phyloP scores from a whole-genome alignment of 2,113 vertebrate genomes.

The Parotia lawesii region DNA sequence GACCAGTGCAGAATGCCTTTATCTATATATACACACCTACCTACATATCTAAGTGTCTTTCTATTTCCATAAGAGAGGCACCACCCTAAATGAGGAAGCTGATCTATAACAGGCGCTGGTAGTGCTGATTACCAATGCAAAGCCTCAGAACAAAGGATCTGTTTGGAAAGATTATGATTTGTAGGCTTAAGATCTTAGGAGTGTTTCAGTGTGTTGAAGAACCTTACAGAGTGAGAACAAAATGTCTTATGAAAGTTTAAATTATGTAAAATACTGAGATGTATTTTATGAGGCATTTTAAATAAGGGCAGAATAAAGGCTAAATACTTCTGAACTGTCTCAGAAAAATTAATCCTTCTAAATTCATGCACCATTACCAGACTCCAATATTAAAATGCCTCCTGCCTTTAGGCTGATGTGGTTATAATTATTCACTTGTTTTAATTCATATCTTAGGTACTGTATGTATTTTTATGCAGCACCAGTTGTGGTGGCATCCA shows the following conservation, averaged over 20 bases:
- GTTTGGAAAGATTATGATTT: not conserved
- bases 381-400: conserved; percentile 40
- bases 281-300: conserved; percentile 32
- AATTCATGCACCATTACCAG: conserved; percentile 56
- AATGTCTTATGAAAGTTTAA: conserved; percentile 41
- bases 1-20: not conserved
- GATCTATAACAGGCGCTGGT: not conserved
- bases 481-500: conserved; percentile 5
- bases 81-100: not conserved
- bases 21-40: no score
- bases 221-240: not conserved
- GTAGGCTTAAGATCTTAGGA: conserved; percentile 14
- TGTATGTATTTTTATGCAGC: conserved; percentile 5
- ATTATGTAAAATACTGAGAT: conserved; percentile 47
- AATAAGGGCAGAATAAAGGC: conserved; percentile 53
- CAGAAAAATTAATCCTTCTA: conserved; percentile 54
- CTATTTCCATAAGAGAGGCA: not conserved
- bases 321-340: conserved; percentile 57
- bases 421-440: conserved; percentile 53
- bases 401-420: conserved; percentile 42
- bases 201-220: not conserved
- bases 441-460: conserved; percentile 52
- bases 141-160: not conserved
- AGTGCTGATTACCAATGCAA: not conserved
- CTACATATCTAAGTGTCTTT: not conserved